These are phyloP conservation scores for Dicranocentrus wangi DNA, from an alignment of 2,888 invertebrate species.

Conservation along the genomic window DNA sequence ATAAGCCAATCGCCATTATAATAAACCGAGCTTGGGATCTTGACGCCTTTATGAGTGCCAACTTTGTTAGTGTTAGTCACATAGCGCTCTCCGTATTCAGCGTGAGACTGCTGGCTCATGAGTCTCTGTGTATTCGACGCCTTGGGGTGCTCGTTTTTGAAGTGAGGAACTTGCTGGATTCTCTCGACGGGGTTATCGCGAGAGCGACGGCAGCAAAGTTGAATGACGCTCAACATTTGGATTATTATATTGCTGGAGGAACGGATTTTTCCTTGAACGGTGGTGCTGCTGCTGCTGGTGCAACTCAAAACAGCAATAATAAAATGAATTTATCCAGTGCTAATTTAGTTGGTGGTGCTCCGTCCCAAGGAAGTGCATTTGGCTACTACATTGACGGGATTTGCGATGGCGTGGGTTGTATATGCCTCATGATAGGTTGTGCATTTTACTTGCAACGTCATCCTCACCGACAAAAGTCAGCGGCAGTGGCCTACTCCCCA, in stretches of 20 bases:
- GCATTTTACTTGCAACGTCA: constrained; percentile 82
- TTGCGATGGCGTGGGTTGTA: constrained; percentile 85
- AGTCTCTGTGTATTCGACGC: constrained; percentile 82
- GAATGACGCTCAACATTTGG: constrained; percentile 2
- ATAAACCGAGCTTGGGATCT: constrained; percentile 82
- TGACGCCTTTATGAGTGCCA: constrained; percentile 83
- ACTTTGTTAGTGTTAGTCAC: constrained; percentile 87
- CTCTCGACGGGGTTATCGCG: constrained; percentile 90
- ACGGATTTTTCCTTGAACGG: too few relatives aligned
- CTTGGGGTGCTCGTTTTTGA: constrained; percentile 86
- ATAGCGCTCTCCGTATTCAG: constrained; percentile 84
- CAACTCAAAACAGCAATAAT: too few relatives aligned
- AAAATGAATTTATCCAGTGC: too few relatives aligned
- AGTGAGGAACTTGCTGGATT: constrained; percentile 87
- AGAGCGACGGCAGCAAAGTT: constrained; percentile 76
- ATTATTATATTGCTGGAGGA: too few relatives aligned
- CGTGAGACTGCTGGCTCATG: constrained; percentile 84
- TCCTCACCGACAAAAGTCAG: constrained; percentile 76
- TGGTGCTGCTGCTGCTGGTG: too few relatives aligned
- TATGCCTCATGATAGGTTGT: constrained; percentile 83
- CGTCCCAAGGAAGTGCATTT: constrained; percentile 76
- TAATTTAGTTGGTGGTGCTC: background rate
- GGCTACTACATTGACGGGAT: constrained; percentile 89
- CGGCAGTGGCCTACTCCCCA: constrained; percentile 2
- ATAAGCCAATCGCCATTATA: constrained; percentile 85